phyloP scores from a whole-genome alignment of 1,140 invertebrate genomes.

The Brachionus koreanus region DNA sequence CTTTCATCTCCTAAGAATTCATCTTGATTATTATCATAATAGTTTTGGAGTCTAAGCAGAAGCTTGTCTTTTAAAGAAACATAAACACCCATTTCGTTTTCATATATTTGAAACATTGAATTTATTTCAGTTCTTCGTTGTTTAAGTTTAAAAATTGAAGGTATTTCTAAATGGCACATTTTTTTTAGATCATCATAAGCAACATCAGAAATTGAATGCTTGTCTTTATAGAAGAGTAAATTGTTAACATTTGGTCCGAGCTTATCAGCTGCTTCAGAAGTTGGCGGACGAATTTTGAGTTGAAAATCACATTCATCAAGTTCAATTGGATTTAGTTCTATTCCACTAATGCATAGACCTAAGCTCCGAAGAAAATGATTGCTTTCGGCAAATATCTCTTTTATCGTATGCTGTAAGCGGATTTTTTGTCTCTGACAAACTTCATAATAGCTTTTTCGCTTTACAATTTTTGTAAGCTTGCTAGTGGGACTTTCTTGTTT shows the following conservation, averaged over 20 bases:
- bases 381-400: background rate
- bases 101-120: slow-evolving; percentile 13
- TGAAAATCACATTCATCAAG: slow-evolving; percentile 30
- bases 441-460: slow-evolving; percentile 24
- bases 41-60: background rate
- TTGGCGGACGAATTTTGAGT: slow-evolving; percentile 11
- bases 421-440: slow-evolving; percentile 2
- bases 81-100: slow-evolving; percentile 42
- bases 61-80: background rate
- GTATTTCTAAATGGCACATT: slow-evolving; percentile 5
- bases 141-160: slow-evolving; percentile 14
- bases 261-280: background rate
- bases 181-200: slow-evolving; percentile 36
- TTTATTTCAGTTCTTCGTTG: slow-evolving; percentile 3
- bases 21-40: background rate
- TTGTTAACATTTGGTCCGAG: slow-evolving; percentile 34
- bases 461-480: background rate
- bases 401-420: background rate
- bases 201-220: slow-evolving; percentile 28
- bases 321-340: slow-evolving; percentile 25
- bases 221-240: slow-evolving; percentile 33
- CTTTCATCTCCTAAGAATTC: background rate
- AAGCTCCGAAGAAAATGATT: background rate
- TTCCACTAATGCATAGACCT: background rate
- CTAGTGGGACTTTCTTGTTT: background rate